Base-by-base conservation (phyloP, 2,113 vertebrate species). In the Hyla sarda region DNA sequence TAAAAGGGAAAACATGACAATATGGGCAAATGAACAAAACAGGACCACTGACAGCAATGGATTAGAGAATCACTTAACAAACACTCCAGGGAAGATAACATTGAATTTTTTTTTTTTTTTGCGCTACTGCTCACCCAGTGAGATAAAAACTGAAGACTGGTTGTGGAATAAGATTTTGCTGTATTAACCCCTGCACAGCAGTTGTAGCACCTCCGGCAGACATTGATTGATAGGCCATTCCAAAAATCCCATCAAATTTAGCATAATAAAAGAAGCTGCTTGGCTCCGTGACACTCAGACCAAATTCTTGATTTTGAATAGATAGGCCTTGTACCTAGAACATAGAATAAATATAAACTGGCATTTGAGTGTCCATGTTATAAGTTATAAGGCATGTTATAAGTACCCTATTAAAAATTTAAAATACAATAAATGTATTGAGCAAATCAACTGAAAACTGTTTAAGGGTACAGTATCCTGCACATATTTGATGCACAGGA, bases 251-350 rank as follows among this genome's bases (percentile, higher is more conserved):
- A 74, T 88, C 88, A 86, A 87, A 89, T 25, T 80, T 85, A 30
- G 88, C 41, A 80, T 88, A 86, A 23, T 82, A 77, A 50, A 89
- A 89, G 21, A 82, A 71, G 41, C 65, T 79, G 17, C 88, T 87
- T 10, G 88, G 88, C 56, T 89, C 87, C n/a, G 67, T 82, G 25
- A 67, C 0, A 73, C 91, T 93, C 32, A 92, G 3, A 48, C 93
- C 92, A 85, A 94, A 93, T 87, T 92, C 90, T 89, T 94, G 94
- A n/a, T 92, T 89, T 30, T 34, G 16, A 74, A 94, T 87, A 54
- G 81, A 56, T 14, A 94, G 90, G 5, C 90, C 90, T 25, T 87
- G 88, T 45, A 94, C 83, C 92, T 93, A 74, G 13, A 52, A 73
- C 17, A 85, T 37, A 77, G 17, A 73, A 72, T 37, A 28, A 21